These are phyloP conservation scores for Amblyraja radiata DNA, from an alignment of 2,797 vertebrate species.

Conservation along the genomic window DNA sequence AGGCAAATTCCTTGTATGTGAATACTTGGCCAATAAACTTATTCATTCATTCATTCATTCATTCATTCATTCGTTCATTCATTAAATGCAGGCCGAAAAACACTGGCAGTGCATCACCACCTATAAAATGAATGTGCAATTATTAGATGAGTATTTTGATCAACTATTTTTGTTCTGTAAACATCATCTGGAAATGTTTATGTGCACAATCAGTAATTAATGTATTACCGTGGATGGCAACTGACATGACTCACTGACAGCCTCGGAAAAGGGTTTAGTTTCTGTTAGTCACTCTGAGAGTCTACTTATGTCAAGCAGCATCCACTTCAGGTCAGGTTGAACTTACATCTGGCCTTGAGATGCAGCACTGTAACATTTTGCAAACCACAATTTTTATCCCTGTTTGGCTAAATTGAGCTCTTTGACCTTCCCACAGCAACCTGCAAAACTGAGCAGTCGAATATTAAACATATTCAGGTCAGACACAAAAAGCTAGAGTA, in stretches of 20 bases:
- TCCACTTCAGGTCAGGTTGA: background rate
- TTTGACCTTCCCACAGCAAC: background rate
- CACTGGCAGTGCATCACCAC: no score
- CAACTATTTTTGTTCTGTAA: background rate
- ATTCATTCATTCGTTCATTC: no score
- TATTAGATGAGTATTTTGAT: background rate
- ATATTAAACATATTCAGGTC: background rate
- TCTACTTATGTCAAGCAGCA: background rate
- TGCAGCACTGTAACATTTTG: background rate
- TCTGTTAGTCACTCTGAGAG: background rate
- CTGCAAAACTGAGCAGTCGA: background rate
- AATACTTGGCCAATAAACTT: no score
- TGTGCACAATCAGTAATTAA: background rate
- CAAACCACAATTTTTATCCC: background rate
- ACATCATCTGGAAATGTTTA: background rate
- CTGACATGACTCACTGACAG: background rate
- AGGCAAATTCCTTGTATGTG: no score
- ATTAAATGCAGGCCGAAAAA: no score
- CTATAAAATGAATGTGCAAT: no score
- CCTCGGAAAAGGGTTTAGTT: background rate
- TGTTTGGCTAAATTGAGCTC: background rate
- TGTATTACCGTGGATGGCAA: background rate
- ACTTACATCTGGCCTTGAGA: background rate
- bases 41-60: no score
- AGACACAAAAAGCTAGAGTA: no score